Conservation (phyloP, 2,797 vertebrate species). For the Muraenolepis orangiensis region DNA sequence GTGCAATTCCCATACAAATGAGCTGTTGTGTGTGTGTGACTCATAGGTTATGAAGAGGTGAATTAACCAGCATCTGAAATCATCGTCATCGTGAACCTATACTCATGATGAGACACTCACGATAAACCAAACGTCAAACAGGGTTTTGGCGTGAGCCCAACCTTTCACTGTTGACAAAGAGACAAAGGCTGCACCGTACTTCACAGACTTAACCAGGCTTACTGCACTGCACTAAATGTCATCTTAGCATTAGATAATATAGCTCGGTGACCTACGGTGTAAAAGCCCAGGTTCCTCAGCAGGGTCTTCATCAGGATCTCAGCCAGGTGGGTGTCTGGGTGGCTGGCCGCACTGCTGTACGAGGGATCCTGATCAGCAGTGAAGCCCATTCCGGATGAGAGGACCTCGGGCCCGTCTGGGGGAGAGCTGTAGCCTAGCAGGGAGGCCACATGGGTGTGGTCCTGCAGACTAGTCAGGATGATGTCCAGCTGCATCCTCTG, state of each 20-base stretch:
- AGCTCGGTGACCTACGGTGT: constrained; percentile 65
- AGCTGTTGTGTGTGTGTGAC: not conserved
- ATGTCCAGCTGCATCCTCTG: constrained; percentile 93
- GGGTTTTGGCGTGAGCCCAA: not conserved
- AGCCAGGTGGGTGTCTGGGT: constrained; percentile 75
- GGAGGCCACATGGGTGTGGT: constrained; percentile 81
- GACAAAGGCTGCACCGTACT: not conserved
- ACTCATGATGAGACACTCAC: not conserved
- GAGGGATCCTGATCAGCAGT: constrained; percentile 53
- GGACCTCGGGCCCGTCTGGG: constrained; percentile 56
- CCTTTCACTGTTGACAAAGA: not conserved
- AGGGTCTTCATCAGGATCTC: constrained; percentile 83
- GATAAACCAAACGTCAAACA: not conserved
- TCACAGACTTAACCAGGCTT: not conserved
- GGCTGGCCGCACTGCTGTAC: constrained; percentile 47
- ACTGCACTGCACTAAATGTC: not conserved
- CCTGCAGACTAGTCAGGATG: constrained; percentile 81
- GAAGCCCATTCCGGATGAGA: constrained; percentile 74
- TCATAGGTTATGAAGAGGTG: not conserved
- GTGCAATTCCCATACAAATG: not conserved
- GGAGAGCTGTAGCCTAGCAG: constrained; percentile 79
- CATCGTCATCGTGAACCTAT: not conserved
- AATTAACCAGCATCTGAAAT: not conserved
- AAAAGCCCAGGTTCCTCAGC: constrained; percentile 81
- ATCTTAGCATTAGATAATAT: not conserved